phyloP scores from a whole-genome alignment of 2,888 invertebrate genomes.

The Kryphioiulus occultus region DNA sequence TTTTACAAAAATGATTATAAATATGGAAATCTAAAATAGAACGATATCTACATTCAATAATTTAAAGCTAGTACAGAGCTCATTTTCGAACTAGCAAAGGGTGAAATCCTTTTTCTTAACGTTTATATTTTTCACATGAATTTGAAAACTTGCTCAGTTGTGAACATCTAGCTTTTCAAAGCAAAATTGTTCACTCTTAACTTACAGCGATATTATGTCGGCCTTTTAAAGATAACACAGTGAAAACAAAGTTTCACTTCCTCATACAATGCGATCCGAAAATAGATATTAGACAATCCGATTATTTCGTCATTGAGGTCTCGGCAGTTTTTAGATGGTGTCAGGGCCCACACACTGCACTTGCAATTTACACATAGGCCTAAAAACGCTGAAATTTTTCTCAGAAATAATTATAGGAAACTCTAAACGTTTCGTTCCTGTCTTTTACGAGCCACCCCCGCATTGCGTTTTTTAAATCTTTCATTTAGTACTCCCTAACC shows the following conservation, averaged over 20 bases:
- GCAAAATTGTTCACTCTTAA: not conserved
- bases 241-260: constrained; percentile 6
- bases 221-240: not conserved
- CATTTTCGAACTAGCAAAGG: no score
- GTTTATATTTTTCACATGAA: no score
- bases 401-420: constrained; percentile 1
- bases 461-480: not conserved
- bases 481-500: not conserved
- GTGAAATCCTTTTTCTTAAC: no score
- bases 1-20: no score
- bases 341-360: not conserved
- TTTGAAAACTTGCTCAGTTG: no score
- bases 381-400: not conserved
- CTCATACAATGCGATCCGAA: not conserved
- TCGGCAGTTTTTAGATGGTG: not conserved
- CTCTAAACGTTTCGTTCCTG: constrained; percentile 4
- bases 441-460: constrained; percentile 30
- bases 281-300: constrained; percentile 30
- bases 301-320: constrained; percentile 14
- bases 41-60: no score
- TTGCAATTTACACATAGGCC: no score
- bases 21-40: no score
- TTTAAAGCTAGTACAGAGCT: no score
- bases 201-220: not conserved
- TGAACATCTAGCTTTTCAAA: not conserved